phyloP scores from a whole-genome alignment of 2,113 vertebrate species.

The Spermophilus dauricus region DNA sequence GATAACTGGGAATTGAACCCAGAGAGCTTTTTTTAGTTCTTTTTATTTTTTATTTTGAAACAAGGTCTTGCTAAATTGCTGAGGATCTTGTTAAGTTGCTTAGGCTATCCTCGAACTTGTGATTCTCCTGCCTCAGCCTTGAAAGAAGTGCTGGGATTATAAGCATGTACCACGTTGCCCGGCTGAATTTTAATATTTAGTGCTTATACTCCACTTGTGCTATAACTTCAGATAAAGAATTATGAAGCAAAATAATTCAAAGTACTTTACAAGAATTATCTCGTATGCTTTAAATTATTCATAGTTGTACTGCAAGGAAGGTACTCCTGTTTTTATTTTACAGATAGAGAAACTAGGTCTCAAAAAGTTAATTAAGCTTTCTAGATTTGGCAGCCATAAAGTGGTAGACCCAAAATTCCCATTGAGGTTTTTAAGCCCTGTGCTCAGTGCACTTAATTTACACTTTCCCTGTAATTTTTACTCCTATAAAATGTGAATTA shows the following conservation, averaged over 20 bases:
- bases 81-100: too few species aligned
- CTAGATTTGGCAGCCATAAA: background rate
- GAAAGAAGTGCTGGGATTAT: too few species aligned
- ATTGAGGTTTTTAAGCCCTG: conserved; percentile 4
- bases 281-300: conserved; percentile 13
- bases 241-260: background rate
- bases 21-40: too few species aligned
- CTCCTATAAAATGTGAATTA: conserved; percentile 9
- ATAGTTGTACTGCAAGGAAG: background rate
- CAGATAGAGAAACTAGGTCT: background rate
- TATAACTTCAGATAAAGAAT: conserved; percentile 29
- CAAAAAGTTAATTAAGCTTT: conserved; percentile 7
- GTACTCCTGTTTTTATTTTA: conserved; percentile 55
- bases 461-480: conserved; percentile 37
- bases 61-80: too few species aligned
- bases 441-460: conserved; percentile 14
- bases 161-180: too few species aligned
- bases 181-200: background rate
- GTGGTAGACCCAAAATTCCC: conserved; percentile 7
- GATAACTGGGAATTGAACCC: too few species aligned
- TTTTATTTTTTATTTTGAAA: too few species aligned
- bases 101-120: too few species aligned
- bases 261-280: background rate
- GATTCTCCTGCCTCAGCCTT: too few species aligned
- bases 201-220: background rate